Conservation (phyloP, 2,888 invertebrate species). For the Mycalesis mineus region DNA sequence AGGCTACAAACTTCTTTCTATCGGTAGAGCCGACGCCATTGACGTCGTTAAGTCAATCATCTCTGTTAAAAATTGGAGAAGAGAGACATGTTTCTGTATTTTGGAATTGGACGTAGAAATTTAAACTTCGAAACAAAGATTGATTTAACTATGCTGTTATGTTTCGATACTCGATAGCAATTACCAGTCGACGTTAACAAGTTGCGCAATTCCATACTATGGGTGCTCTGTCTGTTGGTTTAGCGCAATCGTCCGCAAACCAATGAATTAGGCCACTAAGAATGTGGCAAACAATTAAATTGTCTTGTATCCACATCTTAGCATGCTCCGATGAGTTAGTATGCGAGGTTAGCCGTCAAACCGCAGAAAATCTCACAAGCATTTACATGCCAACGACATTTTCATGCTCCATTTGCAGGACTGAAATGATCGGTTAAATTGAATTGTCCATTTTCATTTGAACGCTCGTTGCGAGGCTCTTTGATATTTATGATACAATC, state of each 20-base stretch:
- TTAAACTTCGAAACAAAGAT: too few species aligned
- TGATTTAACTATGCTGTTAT: too few species aligned
- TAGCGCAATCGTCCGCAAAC: conserved; percentile 41
- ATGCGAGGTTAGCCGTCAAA: conserved; percentile 42
- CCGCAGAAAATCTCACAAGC: conserved; percentile 60
- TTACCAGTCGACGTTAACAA: too few species aligned
- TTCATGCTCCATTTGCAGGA: conserved; percentile 67
- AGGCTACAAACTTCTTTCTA: too few species aligned
- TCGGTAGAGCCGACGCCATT: too few species aligned
- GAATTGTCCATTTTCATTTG: conserved; percentile 57
- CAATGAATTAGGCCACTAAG: conserved; percentile 43
- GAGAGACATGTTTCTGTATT: too few species aligned
- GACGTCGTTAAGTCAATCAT: too few species aligned
- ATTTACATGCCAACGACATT: conserved; percentile 56
- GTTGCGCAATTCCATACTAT: not conserved
- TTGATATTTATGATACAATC: conserved; percentile 46
- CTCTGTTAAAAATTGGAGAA: too few species aligned
- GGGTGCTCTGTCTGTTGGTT: conserved; percentile 14
- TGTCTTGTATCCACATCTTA: conserved; percentile 49
- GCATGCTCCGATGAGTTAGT: conserved; percentile 53
- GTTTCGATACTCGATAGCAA: too few species aligned
- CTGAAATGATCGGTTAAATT: conserved; percentile 66
- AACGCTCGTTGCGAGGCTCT: conserved; percentile 43
- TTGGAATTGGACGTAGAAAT: too few species aligned
- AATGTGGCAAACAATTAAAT: conserved; percentile 52